phyloP scores from a whole-genome alignment of 2,113 vertebrate genomes.

The Tupaia chinensis region DNA sequence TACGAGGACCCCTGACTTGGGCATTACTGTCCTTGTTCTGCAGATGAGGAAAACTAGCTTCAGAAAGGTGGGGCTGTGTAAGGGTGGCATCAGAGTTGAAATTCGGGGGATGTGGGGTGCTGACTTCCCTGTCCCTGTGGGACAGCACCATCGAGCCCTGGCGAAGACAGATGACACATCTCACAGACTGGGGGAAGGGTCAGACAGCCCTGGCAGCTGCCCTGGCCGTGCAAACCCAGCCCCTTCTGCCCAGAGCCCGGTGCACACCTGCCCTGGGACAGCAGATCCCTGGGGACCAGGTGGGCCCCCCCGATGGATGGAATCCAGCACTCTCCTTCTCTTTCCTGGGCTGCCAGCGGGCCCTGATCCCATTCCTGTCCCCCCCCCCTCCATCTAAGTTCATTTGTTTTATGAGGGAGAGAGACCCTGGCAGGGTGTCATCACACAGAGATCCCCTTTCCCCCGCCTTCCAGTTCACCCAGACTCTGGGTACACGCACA shows the following conservation, averaged over 20 bases:
- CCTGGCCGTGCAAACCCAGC: not conserved
- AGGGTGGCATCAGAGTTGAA: not conserved
- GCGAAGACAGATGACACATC: not conserved
- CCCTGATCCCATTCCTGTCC: too few species aligned
- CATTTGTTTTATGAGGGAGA: too few species aligned
- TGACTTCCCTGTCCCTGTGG: too few species aligned
- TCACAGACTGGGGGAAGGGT: too few species aligned
- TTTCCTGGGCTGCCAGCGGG: not conserved
- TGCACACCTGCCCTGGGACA: not conserved
- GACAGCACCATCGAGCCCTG: not conserved
- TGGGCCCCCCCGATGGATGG: not conserved
- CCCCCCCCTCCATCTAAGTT: too few species aligned
- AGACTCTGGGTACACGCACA: too few species aligned
- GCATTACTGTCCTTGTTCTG: not conserved
- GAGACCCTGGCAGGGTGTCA: too few species aligned
- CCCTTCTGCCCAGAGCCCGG: not conserved
- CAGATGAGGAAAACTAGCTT: not conserved
- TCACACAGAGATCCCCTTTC: too few species aligned
- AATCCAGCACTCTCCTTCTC: not conserved
- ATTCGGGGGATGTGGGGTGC: not conserved
- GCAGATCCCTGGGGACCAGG: not conserved
- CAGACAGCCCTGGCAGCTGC: too few species aligned
- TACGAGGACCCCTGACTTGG: accelerated
- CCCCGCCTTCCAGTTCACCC: too few species aligned
- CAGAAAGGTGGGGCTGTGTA: not conserved